Conservation (phyloP, 1,140 invertebrate genomes). For the Aphis gossypii region DNA sequence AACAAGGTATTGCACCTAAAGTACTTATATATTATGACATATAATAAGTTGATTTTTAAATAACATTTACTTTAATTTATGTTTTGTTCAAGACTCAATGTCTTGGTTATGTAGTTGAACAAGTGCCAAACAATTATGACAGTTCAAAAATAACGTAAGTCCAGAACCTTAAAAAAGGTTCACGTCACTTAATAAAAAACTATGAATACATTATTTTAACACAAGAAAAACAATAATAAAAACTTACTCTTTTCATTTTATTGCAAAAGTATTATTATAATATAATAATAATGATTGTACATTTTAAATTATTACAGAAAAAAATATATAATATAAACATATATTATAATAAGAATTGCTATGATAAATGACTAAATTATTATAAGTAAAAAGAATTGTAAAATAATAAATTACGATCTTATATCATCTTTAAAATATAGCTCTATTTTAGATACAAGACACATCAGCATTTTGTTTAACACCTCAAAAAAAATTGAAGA, state of each 20-base stretch:
- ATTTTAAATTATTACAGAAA: conserved; percentile 32
- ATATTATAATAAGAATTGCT: conserved; percentile 19
- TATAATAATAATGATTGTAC: conserved; percentile 32
- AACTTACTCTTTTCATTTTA: neutral
- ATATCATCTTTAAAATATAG: conserved; percentile 19
- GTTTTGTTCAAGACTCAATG: neutral
- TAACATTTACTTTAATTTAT: neutral
- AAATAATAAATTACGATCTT: conserved; percentile 22
- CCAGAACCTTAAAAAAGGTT: neutral
- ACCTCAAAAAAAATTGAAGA: neutral
- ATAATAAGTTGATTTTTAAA: neutral
- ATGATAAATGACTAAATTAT: conserved; percentile 29
- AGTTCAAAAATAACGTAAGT: conserved; percentile 45
- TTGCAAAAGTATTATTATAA: conserved; percentile 44
- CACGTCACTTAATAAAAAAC: neutral
- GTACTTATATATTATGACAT: too few relatives aligned
- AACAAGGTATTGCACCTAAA: neutral
- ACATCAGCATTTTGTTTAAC: neutral
- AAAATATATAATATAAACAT: neutral
- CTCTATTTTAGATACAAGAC: conserved; percentile 21
- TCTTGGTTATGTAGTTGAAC: conserved; percentile 30
- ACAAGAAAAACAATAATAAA: neutral
- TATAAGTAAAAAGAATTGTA: conserved; percentile 22
- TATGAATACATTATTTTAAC: neutral
- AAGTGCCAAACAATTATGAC: conserved; percentile 40